These are phyloP conservation scores for Penaeus japonicus DNA, from an alignment of 1,140 invertebrate species.

Conservation along the genomic window DNA sequence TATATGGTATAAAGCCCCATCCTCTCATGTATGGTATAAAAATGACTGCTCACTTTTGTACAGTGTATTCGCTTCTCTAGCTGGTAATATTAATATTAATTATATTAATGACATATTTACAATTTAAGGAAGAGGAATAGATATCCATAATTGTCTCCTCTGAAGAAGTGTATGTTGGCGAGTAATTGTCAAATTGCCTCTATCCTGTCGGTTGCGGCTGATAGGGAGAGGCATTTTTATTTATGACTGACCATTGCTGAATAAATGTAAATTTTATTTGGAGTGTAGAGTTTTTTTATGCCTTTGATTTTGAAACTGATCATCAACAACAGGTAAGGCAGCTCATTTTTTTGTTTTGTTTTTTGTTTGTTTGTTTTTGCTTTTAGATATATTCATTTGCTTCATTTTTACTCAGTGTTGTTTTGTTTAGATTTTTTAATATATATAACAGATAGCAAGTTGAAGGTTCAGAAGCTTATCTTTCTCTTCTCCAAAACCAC, in stretches of 20 bases:
- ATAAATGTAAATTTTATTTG: constrained; percentile 54
- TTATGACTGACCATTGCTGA: constrained; percentile 53
- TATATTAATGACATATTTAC: constrained; percentile 41
- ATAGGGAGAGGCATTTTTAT: constrained; percentile 43
- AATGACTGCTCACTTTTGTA: constrained; percentile 56
- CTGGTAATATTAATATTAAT: constrained; percentile 46
- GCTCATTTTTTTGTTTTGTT: not conserved
- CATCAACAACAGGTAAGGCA: constrained; percentile 1
- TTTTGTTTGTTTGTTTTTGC: too few species aligned
- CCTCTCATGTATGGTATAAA: constrained; percentile 53
- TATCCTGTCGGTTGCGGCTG: not conserved
- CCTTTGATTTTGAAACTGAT: not conserved
- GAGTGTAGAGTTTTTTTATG: constrained; percentile 16
- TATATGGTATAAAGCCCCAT: constrained; percentile 53
- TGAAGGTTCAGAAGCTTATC: not conserved
- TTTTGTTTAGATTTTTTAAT: too few species aligned
- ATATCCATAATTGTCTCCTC: constrained; percentile 43
- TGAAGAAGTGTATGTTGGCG: constrained; percentile 36
- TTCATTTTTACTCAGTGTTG: too few species aligned
- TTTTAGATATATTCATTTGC: too few species aligned
- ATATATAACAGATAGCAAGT: too few species aligned
- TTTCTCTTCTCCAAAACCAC: constrained; percentile 31
- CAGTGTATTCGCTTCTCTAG: constrained; percentile 52
- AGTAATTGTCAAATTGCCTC: constrained; percentile 31
- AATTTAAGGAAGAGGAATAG: constrained; percentile 32